These are phyloP conservation scores for Archaeoteleia sp. DNA, from an alignment of 2,888 invertebrate species.

Conservation along the genomic window DNA sequence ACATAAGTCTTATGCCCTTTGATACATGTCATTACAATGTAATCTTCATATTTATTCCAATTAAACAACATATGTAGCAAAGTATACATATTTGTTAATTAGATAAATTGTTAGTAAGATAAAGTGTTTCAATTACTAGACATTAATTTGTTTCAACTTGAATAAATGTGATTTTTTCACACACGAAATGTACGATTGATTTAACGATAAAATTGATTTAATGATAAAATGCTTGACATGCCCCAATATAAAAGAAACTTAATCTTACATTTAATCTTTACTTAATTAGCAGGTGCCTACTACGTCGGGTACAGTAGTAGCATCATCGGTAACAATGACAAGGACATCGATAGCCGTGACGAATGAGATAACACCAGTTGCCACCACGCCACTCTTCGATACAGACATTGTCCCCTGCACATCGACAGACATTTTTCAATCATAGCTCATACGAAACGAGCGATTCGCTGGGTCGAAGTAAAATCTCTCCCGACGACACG, in stretches of 20 bases:
- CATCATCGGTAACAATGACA: slow-evolving; percentile 53
- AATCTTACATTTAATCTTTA: neutral
- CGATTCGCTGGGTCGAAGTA: slow-evolving; percentile 14
- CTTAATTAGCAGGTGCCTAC: slow-evolving; percentile 66
- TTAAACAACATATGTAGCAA: too few species aligned
- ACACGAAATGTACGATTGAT: too few species aligned
- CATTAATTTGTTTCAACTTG: too few species aligned
- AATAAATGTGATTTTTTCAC: too few species aligned
- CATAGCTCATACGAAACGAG: slow-evolving; percentile 54
- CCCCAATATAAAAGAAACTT: too few species aligned
- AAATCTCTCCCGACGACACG: slow-evolving; percentile 12
- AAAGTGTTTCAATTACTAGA: too few species aligned
- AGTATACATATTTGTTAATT: too few species aligned
- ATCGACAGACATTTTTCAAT: slow-evolving; percentile 65
- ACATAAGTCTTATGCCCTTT: too few species aligned
- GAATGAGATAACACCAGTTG: slow-evolving; percentile 53
- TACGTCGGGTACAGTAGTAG: slow-evolving; percentile 63
- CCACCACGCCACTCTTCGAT: slow-evolving; percentile 63
- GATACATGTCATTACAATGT: too few species aligned
- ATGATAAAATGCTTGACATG: neutral
- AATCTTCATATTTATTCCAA: too few species aligned
- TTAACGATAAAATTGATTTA: neutral
- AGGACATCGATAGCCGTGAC: slow-evolving; percentile 56
- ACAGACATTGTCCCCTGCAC: slow-evolving; percentile 63
- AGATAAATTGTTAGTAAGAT: too few species aligned